These are phyloP conservation scores for Oryzias sinensis DNA, from an alignment of 2,797 vertebrate genomes.

Conservation along the genomic window DNA sequence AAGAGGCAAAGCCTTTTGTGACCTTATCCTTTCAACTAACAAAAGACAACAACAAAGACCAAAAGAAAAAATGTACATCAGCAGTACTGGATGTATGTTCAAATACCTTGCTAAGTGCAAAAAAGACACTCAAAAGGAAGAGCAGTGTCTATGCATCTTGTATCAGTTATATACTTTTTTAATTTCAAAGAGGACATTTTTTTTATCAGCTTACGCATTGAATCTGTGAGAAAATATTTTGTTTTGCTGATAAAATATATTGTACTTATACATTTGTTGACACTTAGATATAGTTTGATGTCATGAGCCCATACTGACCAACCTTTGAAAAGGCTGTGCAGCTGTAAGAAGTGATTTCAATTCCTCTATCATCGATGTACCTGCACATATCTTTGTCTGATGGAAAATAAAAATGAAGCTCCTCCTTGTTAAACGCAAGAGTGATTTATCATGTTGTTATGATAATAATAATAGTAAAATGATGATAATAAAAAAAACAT, in stretches of 20 bases:
- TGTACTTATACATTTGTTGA: no score
- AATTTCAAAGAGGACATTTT: no score
- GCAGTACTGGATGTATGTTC: neutral
- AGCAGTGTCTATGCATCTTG: no score
- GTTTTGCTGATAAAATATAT: no score
- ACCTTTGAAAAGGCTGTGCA: no score
- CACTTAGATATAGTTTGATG: no score
- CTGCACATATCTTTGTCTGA: neutral
- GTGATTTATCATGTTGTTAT: conserved; percentile 34
- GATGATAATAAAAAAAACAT: conserved; percentile 35
- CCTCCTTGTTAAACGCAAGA: conserved; percentile 1
- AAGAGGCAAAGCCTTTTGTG: conserved; percentile 25
- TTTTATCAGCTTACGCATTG: no score
- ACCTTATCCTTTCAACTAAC: conserved; percentile 23
- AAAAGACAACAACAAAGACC: neutral
- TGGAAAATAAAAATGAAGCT: neutral
- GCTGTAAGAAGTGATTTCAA: conserved; percentile 7
- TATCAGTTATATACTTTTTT: no score
- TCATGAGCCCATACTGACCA: no score
- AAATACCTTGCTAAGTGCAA: neutral
- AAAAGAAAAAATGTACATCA: neutral
- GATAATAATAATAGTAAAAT: conserved; percentile 33
- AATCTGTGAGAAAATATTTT: no score
- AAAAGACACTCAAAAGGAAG: no score
- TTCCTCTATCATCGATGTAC: neutral